Conservation (phyloP, 2,113 vertebrate genomes). For the Myocastor coypus region DNA sequence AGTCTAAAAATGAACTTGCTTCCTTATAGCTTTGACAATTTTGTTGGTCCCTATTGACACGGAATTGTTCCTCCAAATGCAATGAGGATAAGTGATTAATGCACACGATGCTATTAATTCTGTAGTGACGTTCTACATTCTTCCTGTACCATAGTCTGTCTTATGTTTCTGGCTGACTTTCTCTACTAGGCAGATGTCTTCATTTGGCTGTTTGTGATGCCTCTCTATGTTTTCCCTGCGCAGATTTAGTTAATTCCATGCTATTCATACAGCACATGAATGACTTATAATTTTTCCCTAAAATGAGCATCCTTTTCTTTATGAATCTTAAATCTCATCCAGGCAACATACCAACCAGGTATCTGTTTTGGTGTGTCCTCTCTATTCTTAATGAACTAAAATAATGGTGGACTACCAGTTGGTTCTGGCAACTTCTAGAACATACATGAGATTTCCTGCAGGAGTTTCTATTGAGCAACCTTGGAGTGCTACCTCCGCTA, state of each 20-base stretch:
- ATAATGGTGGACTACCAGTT: not conserved
- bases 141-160: not conserved
- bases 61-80: not conserved
- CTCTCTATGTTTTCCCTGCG: not conserved
- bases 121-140: not conserved
- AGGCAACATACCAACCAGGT: not conserved
- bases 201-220: not conserved
- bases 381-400: not conserved
- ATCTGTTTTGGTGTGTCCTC: not conserved
- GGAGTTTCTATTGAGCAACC: not conserved
- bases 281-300: not conserved
- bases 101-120: not conserved
- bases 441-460: not conserved
- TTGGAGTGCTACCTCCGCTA: too few species aligned
- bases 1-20: not conserved
- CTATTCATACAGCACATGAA: not conserved
- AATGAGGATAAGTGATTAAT: not conserved
- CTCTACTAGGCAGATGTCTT: constrained; percentile 19
- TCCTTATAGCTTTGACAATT: constrained; percentile 8
- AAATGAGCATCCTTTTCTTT: constrained; percentile 42
- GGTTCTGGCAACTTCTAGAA: not conserved
- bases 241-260: not conserved
- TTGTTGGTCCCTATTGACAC: not conserved
- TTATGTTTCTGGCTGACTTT: not conserved
- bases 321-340: constrained; percentile 14